Evolutionary conservation across 2,888 invertebrate genomes (phyloP).

Genomic region (Mycalesis mineus): DNA sequence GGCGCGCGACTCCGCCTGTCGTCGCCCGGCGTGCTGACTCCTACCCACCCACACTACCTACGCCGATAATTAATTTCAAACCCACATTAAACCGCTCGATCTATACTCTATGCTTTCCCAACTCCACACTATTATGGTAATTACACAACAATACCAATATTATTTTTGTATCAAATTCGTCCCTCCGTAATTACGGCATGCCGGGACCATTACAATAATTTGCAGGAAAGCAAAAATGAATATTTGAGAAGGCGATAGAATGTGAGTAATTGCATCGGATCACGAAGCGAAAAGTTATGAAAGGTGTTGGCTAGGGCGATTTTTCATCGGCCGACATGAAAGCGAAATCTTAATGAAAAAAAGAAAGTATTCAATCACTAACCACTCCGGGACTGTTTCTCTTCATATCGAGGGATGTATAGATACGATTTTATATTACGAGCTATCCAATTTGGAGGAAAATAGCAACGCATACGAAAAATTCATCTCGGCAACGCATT

Average conservation of each 20-base stretch:
- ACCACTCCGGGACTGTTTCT: slow-evolving; percentile 22
- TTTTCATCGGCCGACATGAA: slow-evolving; percentile 65
- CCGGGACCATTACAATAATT: slow-evolving; percentile 72
- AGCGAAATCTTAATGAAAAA: slow-evolving; percentile 68
- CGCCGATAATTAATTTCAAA: slow-evolving; percentile 34
- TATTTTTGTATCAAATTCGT: slow-evolving; percentile 40
- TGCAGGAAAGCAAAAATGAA: slow-evolving; percentile 75
- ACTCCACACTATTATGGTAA: slow-evolving; percentile 41
- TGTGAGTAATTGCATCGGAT: slow-evolving; percentile 74
- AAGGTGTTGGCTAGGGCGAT: slow-evolving; percentile 71
- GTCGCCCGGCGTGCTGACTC: slow-evolving; percentile 56
- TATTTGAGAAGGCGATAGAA: slow-evolving; percentile 77
- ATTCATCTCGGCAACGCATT: slow-evolving; percentile 74
- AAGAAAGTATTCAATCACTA: slow-evolving; percentile 62
- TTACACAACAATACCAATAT: slow-evolving; percentile 40
- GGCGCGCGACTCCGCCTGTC: slow-evolving; percentile 65
- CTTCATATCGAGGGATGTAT: neutral
- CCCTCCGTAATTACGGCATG: slow-evolving; percentile 65
- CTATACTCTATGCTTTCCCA: slow-evolving; percentile 27
- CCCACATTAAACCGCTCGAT: slow-evolving; percentile 29
- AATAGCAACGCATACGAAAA: slow-evolving; percentile 50
- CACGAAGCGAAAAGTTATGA: slow-evolving; percentile 79
- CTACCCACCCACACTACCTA: slow-evolving; percentile 38
- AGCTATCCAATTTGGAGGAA: slow-evolving; percentile 10
- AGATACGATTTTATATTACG: slow-evolving; percentile 1